Percentiles rank a stretch among this genome's conserved stretches.
Conservation (phyloP, 1,140 invertebrate genomes). For the Acromyrmex heyeri region DNA sequence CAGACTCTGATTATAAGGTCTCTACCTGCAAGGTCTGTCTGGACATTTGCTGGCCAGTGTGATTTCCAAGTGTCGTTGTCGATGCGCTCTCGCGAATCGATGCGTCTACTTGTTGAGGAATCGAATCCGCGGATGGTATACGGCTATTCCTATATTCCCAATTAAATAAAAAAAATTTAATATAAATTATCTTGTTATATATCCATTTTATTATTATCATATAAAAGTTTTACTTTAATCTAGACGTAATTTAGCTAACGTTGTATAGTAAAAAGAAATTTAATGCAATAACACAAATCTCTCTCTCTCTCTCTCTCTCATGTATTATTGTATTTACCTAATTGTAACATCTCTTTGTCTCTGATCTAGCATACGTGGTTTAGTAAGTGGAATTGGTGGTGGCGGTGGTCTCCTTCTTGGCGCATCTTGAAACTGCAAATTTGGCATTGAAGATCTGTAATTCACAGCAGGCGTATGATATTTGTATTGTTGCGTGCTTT, state of each 20-base stretch:
- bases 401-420: slow-evolving; percentile 84
- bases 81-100: slow-evolving; percentile 86
- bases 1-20: no score
- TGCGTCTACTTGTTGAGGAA: slow-evolving; percentile 84
- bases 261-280: not conserved
- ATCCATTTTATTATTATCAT: not conserved
- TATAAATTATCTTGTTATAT: not conserved
- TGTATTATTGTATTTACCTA: slow-evolving; percentile 77
- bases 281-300: not conserved
- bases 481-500: slow-evolving; percentile 79
- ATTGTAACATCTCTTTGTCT: slow-evolving; percentile 85
- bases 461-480: slow-evolving; percentile 82
- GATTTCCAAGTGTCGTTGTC: slow-evolving; percentile 79
- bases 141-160: slow-evolving; percentile 87
- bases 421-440: slow-evolving; percentile 87
- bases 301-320: no score
- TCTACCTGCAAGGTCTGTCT: slow-evolving; percentile 88
- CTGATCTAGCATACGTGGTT: slow-evolving; percentile 85
- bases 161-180: slow-evolving; percentile 50
- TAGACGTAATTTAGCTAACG: slow-evolving; percentile 19
- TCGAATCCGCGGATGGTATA: slow-evolving; percentile 88
- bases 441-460: slow-evolving; percentile 91
- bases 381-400: slow-evolving; percentile 85
- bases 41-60: slow-evolving; percentile 89
- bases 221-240: not conserved